Percentiles rank a stretch among this genome's conserved stretches.
phyloP scores from a whole-genome alignment of 30 jellyfish, hydroid and myxozoan species.

The Cassiopea xamachana region DNA sequence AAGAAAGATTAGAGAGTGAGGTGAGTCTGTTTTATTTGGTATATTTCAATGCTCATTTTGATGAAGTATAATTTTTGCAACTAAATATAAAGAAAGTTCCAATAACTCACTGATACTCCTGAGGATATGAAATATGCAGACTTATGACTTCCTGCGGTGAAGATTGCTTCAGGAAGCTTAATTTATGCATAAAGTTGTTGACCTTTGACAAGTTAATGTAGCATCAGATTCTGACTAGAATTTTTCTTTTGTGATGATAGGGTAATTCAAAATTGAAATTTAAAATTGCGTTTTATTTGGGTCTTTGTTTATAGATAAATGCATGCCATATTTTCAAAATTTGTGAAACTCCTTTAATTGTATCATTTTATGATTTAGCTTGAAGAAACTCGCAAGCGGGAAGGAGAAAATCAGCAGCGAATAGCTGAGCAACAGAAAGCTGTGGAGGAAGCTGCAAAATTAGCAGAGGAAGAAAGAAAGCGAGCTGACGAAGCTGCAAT shows the following conservation, averaged over 20 bases:
- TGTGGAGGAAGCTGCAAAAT: conserved; percentile 57
- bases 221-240: background rate
- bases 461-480: conserved; percentile 59
- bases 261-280: too few relatives aligned
- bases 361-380: conserved; percentile 29
- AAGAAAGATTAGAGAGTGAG: conserved; percentile 70
- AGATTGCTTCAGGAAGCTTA: background rate
- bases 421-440: conserved; percentile 59
- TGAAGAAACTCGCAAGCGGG: conserved; percentile 83
- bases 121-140: background rate
- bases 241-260: too few relatives aligned
- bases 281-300: too few relatives aligned
- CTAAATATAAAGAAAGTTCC: background rate
- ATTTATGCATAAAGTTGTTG: background rate
- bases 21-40: background rate
- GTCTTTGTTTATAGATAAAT: too few relatives aligned
- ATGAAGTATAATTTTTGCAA: background rate
- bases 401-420: conserved; percentile 80
- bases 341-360: background rate
- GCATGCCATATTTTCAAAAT: too few relatives aligned
- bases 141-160: background rate
- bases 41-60: background rate
- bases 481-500: conserved; percentile 67
- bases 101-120: too few relatives aligned
- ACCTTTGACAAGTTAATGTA: background rate